Conservation (phyloP, 2,888 invertebrate genomes). For the Orthosia cruda region DNA sequence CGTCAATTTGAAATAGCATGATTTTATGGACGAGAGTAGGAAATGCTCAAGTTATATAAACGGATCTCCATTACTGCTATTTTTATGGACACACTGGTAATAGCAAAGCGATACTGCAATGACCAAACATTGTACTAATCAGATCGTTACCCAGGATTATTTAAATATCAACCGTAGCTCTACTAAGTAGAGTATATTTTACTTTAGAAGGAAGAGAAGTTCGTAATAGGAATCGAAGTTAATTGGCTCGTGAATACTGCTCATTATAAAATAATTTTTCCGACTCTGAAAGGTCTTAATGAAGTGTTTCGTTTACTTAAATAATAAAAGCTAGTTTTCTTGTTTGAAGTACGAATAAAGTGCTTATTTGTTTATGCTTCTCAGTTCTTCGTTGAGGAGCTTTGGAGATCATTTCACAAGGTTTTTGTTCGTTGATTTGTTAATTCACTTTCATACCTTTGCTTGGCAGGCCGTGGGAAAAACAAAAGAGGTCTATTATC, state of each 20-base stretch:
- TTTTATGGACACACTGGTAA: constrained; percentile 46
- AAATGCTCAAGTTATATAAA: constrained; percentile 37
- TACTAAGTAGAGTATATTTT: constrained; percentile 29
- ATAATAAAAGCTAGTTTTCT: constrained; percentile 60
- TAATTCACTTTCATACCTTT: constrained; percentile 38
- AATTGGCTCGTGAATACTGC: constrained; percentile 69
- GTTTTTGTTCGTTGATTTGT: constrained; percentile 45
- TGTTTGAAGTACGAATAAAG: constrained; percentile 65
- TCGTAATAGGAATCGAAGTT: constrained; percentile 52
- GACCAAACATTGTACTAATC: constrained; percentile 62
- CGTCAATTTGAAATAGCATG: constrained; percentile 23
- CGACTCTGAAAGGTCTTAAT: constrained; percentile 65
- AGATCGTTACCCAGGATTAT: constrained; percentile 30
- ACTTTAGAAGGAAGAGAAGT: constrained; percentile 12
- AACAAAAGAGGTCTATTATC: constrained; percentile 47
- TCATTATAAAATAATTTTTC: constrained; percentile 71
- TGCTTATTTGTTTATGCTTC: constrained; percentile 69
- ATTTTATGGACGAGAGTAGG: constrained; percentile 46
- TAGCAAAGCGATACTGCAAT: constrained; percentile 43
- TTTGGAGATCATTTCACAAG: constrained; percentile 62
- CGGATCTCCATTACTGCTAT: constrained; percentile 21
- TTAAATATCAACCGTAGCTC: constrained; percentile 13
- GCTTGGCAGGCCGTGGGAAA: constrained; percentile 58
- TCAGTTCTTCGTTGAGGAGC: constrained; percentile 56
- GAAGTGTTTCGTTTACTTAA: constrained; percentile 66